Conservation (phyloP, 1,140 invertebrate genomes). For the Drosophila navojoa region DNA sequence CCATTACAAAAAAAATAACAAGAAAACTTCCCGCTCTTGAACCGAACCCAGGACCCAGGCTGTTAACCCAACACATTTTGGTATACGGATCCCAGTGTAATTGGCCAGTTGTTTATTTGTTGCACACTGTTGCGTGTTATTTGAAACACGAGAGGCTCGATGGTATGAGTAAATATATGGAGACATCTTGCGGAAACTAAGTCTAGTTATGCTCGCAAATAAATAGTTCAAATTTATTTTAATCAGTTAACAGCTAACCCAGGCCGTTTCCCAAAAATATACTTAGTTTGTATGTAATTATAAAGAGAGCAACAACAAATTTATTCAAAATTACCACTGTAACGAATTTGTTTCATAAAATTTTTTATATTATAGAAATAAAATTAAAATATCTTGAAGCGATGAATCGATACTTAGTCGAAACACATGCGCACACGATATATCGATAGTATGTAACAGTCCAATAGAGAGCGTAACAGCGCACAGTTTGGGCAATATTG, state of each 20-base stretch:
- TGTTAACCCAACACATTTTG: background rate
- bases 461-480: constrained; percentile 4
- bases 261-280: background rate
- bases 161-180: background rate
- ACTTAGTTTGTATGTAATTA: background rate
- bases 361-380: constrained; percentile 6
- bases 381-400: constrained; percentile 2
- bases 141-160: background rate
- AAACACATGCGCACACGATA: background rate
- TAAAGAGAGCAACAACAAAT: background rate
- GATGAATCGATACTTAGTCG: background rate
- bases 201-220: background rate
- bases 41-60: background rate
- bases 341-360: constrained; percentile 3
- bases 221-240: constrained; percentile 6
- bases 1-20: background rate
- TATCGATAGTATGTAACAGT: constrained; percentile 1
- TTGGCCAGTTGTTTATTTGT: constrained; percentile 5
- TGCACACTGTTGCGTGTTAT: constrained; percentile 8
- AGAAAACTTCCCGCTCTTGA: background rate
- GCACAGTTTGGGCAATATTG: constrained; percentile 23
- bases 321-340: constrained; percentile 5
- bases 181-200: constrained; percentile 1
- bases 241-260: background rate
- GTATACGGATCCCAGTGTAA: background rate